Evolutionary conservation across 2,888 invertebrate species (phyloP), one percentile per base, ranked within the genome.

Genomic region (Stenotaenia linearis): DNA sequence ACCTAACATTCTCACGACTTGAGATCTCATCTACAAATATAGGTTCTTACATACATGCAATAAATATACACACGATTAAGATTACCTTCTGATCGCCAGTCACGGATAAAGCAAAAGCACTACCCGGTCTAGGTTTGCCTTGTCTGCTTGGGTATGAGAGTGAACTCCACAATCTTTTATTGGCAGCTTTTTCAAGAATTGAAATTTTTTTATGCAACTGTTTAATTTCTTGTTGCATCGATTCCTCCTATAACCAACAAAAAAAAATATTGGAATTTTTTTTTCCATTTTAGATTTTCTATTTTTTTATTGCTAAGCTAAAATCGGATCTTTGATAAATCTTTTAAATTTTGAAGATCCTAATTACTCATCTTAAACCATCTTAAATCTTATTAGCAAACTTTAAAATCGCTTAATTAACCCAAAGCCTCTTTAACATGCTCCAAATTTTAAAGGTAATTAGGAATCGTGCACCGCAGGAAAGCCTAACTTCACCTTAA

Each of bases 1-100:
- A 18, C 75, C 75, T n/a, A 75, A 32, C 75, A 75, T 75, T 75
- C 75, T 12, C 23, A 75, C 75, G 9, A 75, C 30, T 28, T 75
- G 75, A 56, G 56, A 56, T 7, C 56, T 12, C 56, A 56, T 56
- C 56, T 56, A 56, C n/a, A 56, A 56, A 56, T 5, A 23, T 18
- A 7, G 21, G 0, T 56, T 12, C 10, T 56, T 7, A 21, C 21
- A 7, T 18, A 1, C 2, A 21, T 6, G 56, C 3, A 9, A 21
- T 1, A 18, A 2, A 56, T 50, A 15, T 10, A 50, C 9, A 35
- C 5, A 37, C 9, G 15, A 23, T 23, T 56, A 56, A 56, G 7
- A 56, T 56, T 23, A 56, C 56, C 23, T 56, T 56, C 7, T 56
- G 23, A 18, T 56, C 56, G n/a, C 56, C 56, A 3, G 56, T 56